phyloP scores from a whole-genome alignment of 2,797 vertebrate genomes.

The Agapornis canus region DNA sequence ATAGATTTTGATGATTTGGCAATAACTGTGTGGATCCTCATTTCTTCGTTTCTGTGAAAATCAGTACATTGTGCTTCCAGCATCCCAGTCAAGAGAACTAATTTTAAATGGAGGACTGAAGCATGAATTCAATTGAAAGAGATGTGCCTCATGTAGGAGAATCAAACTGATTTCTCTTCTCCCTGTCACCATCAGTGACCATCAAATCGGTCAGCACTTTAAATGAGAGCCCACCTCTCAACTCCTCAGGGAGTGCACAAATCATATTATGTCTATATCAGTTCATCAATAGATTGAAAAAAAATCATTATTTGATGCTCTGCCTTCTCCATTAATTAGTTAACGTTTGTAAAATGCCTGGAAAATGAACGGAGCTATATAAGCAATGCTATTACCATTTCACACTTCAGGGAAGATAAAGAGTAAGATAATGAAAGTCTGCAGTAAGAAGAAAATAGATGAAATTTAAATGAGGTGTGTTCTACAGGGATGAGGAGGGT shows the following conservation, averaged over 20 bases:
- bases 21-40: slow-evolving; percentile 64
- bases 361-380: slow-evolving; percentile 9
- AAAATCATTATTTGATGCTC: slow-evolving; percentile 24
- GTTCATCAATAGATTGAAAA: background rate
- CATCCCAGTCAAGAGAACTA: slow-evolving; percentile 28
- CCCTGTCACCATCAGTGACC: background rate
- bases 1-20: slow-evolving; percentile 63
- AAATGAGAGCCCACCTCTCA: slow-evolving; percentile 23
- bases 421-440: slow-evolving; percentile 27
- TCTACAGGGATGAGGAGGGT: background rate
- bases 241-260: slow-evolving; percentile 24
- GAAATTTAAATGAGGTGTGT: slow-evolving; percentile 33
- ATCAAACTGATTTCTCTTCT: background rate
- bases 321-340: slow-evolving; percentile 54
- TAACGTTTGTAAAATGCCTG: slow-evolving; percentile 54
- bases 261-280: slow-evolving; percentile 10
- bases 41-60: slow-evolving; percentile 42
- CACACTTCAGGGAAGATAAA: slow-evolving; percentile 29
- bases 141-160: background rate
- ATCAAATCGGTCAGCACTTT: background rate
- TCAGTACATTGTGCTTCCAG: slow-evolving; percentile 17
- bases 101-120: slow-evolving; percentile 24
- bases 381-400: slow-evolving; percentile 7
- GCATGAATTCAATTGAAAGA: slow-evolving; percentile 17
- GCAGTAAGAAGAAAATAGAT: background rate